Percentiles rank a stretch among this genome's conserved stretches.
phyloP scores from a whole-genome alignment of 2,888 invertebrate species.

The Mesorhabditis spiculigera region DNA sequence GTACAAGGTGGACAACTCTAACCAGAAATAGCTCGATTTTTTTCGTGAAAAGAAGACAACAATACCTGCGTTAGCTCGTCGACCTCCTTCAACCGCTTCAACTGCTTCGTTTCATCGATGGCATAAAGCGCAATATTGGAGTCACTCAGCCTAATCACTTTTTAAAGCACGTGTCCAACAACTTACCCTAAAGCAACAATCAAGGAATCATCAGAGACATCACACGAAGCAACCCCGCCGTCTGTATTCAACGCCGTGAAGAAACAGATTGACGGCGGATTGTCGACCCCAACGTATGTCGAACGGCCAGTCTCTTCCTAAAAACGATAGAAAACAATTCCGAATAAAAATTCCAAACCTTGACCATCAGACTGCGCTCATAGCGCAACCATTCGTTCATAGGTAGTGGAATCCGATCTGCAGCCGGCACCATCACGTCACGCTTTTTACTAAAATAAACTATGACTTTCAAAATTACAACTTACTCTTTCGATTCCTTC shows the following conservation, averaged over 20 bases:
- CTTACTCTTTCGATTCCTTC: slow-evolving; percentile 25
- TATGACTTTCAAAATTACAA: slow-evolving; percentile 7
- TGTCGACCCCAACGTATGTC: slow-evolving; percentile 64
- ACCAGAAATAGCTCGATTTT: slow-evolving; percentile 11
- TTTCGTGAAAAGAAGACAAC: too few relatives aligned
- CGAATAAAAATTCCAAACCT: slow-evolving; percentile 28
- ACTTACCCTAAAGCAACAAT: slow-evolving; percentile 80
- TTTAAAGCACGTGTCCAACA: not conserved
- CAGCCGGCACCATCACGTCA: slow-evolving; percentile 29
- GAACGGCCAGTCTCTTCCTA: slow-evolving; percentile 27
- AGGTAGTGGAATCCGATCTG: slow-evolving; percentile 50
- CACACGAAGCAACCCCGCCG: slow-evolving; percentile 74
- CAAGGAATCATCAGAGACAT: slow-evolving; percentile 88
- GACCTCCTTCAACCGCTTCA: slow-evolving; percentile 29
- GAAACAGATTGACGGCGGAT: slow-evolving; percentile 83
- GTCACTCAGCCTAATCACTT: slow-evolving; percentile 28
- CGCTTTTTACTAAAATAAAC: not conserved
- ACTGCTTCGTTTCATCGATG: slow-evolving; percentile 32
- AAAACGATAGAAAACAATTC: not conserved
- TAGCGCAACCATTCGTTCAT: slow-evolving; percentile 76
- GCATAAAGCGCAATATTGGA: slow-evolving; percentile 34
- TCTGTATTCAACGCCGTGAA: slow-evolving; percentile 89
- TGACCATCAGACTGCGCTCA: slow-evolving; percentile 33
- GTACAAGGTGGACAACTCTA: slow-evolving; percentile 21
- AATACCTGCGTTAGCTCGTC: slow-evolving; percentile 16